These are phyloP conservation scores for Tangara arthus DNA, from an alignment of 2,797 vertebrate species.

Conservation along the genomic window DNA sequence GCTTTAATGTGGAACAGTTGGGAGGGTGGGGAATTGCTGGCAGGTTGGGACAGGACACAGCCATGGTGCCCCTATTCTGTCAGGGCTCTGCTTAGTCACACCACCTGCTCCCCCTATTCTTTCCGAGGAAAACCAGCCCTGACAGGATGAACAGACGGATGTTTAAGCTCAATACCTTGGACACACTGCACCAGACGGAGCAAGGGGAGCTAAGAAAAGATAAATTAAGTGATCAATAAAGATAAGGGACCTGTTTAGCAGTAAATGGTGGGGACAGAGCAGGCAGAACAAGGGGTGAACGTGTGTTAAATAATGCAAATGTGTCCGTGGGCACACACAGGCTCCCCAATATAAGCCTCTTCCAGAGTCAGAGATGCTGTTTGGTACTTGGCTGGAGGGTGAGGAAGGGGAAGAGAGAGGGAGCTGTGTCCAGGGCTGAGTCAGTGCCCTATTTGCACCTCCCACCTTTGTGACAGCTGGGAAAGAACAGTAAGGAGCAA, in stretches of 20 bases:
- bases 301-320: constrained; percentile 72
- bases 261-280: constrained; percentile 76
- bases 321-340: not conserved
- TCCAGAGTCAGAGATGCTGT: not conserved
- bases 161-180: constrained; percentile 69
- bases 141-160: constrained; percentile 89
- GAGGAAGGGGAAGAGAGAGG: not conserved
- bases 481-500: not conserved
- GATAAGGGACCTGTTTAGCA: constrained; percentile 76
- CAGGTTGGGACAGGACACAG: constrained; percentile 86
- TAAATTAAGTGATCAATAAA: constrained; percentile 92
- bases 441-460: not conserved
- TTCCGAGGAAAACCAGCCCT: constrained; percentile 82
- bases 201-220: constrained; percentile 80
- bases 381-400: not conserved
- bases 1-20: constrained; percentile 97
- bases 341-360: not conserved
- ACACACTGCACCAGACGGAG: constrained; percentile 83
- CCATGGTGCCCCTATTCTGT: constrained; percentile 84
- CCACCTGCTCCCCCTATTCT: constrained; percentile 98
- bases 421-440: not conserved
- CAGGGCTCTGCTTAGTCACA: constrained; percentile 92
- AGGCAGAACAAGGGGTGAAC: constrained; percentile 63
- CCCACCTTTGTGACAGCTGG: not conserved
- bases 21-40: constrained; percentile 88